Evolutionary conservation across 1,140 invertebrate genomes (phyloP).

Genomic region (Hylyphantes graminicola): DNA sequence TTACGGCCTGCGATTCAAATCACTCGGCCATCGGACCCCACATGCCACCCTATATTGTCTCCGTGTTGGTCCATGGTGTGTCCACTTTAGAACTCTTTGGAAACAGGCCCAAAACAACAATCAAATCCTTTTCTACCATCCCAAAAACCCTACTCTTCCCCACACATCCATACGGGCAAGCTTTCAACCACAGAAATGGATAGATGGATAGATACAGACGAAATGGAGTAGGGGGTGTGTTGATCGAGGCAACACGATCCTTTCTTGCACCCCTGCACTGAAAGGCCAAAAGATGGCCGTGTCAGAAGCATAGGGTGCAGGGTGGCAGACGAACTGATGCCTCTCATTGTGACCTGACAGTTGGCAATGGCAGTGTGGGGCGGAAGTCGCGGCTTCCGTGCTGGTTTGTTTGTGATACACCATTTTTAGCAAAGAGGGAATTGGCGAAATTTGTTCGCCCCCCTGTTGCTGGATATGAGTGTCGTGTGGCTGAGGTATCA

Average conservation of each 20-base stretch:
- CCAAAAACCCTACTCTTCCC: conserved; percentile 3
- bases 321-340: conserved; percentile 9
- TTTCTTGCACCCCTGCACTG: conserved; percentile 5
- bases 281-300: conserved; percentile 18
- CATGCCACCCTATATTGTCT: no score
- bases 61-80: no score
- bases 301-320: conserved; percentile 27
- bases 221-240: neutral
- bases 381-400: conserved; percentile 41
- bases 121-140: neutral
- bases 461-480: no score
- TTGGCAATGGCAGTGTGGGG: conserved; percentile 46
- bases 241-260: conserved; percentile 29
- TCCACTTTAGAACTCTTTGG: no score
- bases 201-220: conserved; percentile 22
- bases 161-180: neutral
- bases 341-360: conserved; percentile 34
- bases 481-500: no score
- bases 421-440: conserved; percentile 22
- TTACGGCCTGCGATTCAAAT: no score
- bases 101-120: no score
- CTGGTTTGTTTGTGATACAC: conserved; percentile 35
- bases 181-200: conserved; percentile 44
- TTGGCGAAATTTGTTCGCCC: neutral
- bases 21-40: no score